These are phyloP conservation scores for Neosilurus hyrtlii DNA, from an alignment of 2,797 vertebrate genomes.

Conservation along the genomic window DNA sequence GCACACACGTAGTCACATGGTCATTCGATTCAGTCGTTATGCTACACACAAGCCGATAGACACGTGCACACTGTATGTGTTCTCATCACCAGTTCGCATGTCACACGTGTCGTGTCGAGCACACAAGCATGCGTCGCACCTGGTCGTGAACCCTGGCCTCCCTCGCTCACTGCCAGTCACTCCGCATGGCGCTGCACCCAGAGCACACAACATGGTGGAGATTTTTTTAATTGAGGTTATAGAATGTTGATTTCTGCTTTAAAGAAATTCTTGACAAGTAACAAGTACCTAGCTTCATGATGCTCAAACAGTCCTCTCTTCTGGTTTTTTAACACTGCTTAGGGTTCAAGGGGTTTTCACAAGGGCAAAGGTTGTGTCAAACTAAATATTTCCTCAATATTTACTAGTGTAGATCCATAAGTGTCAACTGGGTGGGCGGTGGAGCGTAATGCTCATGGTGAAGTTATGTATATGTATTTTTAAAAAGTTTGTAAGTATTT, in stretches of 20 bases:
- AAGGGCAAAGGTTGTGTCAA: neutral
- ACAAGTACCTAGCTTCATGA: neutral
- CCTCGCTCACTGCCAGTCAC: constrained; percentile 38
- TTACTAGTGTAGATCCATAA: neutral
- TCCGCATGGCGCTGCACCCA: constrained; percentile 51
- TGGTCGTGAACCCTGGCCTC: neutral
- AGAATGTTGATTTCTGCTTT: too few species aligned
- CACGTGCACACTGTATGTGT: neutral
- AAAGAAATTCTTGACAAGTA: too few species aligned
- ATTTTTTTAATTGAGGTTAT: neutral
- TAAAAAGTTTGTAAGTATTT: neutral
- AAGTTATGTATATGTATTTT: too few species aligned
- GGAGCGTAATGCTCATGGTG: too few species aligned
- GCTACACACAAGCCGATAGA: neutral
- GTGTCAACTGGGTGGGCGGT: neutral
- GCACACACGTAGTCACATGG: neutral
- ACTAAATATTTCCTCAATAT: neutral
- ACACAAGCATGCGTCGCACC: constrained; percentile 38
- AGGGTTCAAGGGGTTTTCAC: neutral
- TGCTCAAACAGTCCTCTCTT: neutral
- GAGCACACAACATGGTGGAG: constrained; percentile 42
- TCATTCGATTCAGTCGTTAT: neutral
- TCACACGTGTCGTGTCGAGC: constrained; percentile 27
- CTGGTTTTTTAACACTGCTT: neutral
- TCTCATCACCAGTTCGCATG: constrained; percentile 33